Base-by-base conservation (phyloP, 2,888 invertebrate species). In the Galerucella pusilla region DNA sequence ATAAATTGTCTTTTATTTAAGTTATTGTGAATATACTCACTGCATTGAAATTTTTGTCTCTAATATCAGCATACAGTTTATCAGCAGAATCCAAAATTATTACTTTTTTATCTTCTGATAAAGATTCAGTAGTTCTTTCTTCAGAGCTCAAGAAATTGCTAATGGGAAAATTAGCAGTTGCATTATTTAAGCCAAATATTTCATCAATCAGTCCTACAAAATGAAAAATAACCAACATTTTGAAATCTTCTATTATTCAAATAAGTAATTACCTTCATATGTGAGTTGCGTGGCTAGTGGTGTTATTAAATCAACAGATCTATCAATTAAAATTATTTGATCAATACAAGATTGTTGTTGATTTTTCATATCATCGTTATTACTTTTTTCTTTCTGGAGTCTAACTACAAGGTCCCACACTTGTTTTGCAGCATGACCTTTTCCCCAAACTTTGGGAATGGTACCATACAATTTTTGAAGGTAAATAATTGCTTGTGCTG, bases 241-340 rank as follows among this genome's bases (percentile, higher is more conserved):
- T 42, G 6, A 46, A 57, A 42, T 42, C 4, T 35, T 35, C 35
- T 35, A 35, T 35, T 20, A 61, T 59, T 35, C 65, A 57, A 28
- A 52, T 25, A 57, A 49, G 2, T 3, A 12, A 11, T 54, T 68
- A 81, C 82, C 99, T 88, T 98, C 98, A 83, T 99, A 99, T 0
- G 99, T 99, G 52, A 98, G 91, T 85, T 99, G 99, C 0, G 97
- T 97, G 0, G 96, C 93, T 83, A 99, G 89, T 0, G 97, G 96
- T 65, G 97, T 96, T 66, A 99, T 91, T 71, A 97, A 91, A 90
- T 99, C 99, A 3, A 97, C 91, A 61, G 94, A 93, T 42, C 99
- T 90, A 88, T 99, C 99, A 1, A 99, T 88, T 64, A 99, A 88
- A 9, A 99, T 89, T 75, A 99, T 90, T 85, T 96, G 95, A 86